Conservation (phyloP, 2,888 invertebrate genomes). For the Eulithis testata region DNA sequence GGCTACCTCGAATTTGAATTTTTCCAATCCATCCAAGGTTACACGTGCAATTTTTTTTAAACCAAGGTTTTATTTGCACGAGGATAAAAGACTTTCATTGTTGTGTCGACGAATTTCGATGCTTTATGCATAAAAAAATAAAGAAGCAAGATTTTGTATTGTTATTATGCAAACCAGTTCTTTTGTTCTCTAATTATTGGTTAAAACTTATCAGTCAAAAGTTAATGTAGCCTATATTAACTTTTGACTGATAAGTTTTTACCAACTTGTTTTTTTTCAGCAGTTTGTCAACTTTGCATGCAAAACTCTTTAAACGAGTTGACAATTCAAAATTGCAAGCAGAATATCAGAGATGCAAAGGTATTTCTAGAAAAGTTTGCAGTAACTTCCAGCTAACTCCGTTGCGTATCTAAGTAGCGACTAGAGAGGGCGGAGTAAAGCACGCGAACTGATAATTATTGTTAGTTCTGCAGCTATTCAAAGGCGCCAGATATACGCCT, state of each 20-base stretch:
- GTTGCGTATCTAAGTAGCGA: constrained; percentile 63
- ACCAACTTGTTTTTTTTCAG: too few species aligned
- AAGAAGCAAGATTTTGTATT: not conserved
- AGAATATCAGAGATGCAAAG: not conserved
- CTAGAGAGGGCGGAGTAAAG: constrained; percentile 59
- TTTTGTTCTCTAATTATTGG: too few species aligned
- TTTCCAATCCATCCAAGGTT: constrained; percentile 25
- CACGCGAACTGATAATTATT: constrained; percentile 81
- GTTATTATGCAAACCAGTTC: too few species aligned
- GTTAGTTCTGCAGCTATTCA: constrained; percentile 78
- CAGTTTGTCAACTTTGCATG: too few species aligned
- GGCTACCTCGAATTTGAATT: constrained; percentile 23
- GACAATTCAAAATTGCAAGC: not conserved
- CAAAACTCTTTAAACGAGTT: too few species aligned
- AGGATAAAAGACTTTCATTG: constrained; percentile 14
- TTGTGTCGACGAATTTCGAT: constrained; percentile 3
- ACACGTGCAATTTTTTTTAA: constrained; percentile 28
- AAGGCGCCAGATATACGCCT: constrained; percentile 81
- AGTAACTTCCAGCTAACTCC: constrained; percentile 7
- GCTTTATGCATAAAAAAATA: not conserved
- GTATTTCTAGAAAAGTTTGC: constrained; percentile 9
- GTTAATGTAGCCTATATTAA: too few species aligned
- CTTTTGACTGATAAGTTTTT: too few species aligned
- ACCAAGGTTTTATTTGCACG: constrained; percentile 16
- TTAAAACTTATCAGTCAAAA: too few species aligned